Evolutionary conservation across 2,113 vertebrate genomes (phyloP).

Genomic region (Limanda limanda): DNA sequence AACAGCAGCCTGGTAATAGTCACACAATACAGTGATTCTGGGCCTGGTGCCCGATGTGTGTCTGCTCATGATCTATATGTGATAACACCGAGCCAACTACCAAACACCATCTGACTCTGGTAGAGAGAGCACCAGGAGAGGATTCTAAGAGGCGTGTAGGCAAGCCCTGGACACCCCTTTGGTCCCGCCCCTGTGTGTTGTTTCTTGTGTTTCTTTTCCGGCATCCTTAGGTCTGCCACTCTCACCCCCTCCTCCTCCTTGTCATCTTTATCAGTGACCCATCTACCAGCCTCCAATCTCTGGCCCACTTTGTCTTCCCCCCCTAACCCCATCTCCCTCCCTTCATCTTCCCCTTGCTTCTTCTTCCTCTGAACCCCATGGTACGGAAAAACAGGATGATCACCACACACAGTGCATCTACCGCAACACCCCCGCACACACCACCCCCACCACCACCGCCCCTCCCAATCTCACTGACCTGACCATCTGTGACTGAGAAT

Average conservation of each 20-base stretch:
- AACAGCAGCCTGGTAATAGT: too few species aligned
- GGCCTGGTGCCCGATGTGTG: too few species aligned
- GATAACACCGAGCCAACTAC: too few species aligned
- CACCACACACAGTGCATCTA: not conserved
- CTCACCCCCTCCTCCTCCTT: not conserved
- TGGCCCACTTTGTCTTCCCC: slow-evolving; percentile 20
- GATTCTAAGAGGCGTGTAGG: not conserved
- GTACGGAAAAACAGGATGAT: slow-evolving; percentile 26
- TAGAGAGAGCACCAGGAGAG: not conserved
- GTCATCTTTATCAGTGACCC: slow-evolving; percentile 18
- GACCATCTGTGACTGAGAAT: slow-evolving; percentile 74
- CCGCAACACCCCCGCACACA: not conserved
- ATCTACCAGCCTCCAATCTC: not conserved
- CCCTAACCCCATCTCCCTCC: slow-evolving; percentile 9
- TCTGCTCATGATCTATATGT: too few species aligned
- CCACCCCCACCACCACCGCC: slow-evolving; percentile 9
- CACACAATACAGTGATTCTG: too few species aligned
- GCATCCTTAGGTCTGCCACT: not conserved
- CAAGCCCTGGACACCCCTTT: not conserved
- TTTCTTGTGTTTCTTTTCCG: slow-evolving; percentile 4
- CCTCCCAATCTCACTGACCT: slow-evolving; percentile 59
- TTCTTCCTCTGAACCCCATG: slow-evolving; percentile 6
- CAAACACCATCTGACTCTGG: not conserved
- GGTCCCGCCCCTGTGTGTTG: not conserved
- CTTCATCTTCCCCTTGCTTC: slow-evolving; percentile 22